phyloP scores from a whole-genome alignment of 2,113 vertebrate species.

The Carassius gibelio region DNA sequence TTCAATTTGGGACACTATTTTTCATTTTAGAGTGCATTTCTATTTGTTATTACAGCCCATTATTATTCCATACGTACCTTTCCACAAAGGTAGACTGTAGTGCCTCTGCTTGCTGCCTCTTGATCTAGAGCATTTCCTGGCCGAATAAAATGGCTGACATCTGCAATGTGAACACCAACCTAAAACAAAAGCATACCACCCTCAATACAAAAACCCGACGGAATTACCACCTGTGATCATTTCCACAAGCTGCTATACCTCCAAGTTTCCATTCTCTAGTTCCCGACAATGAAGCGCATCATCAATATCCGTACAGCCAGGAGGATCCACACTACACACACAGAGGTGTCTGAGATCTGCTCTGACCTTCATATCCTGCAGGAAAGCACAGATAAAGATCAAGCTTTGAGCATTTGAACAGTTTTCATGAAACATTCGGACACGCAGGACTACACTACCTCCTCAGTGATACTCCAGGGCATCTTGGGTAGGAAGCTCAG shows the following conservation, averaged over 20 bases:
- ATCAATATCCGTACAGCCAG: conserved; percentile 98
- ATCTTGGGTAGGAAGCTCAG: conserved; percentile 93
- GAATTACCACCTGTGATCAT: neutral
- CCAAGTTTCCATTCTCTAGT: conserved; percentile 87
- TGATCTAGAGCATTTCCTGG: conserved; percentile 93
- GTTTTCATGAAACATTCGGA: neutral
- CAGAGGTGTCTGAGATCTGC: conserved; percentile 85
- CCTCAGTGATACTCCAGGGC: conserved; percentile 89
- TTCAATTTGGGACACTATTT: neutral
- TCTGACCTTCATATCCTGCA: conserved; percentile 85
- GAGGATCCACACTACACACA: conserved; percentile 96
- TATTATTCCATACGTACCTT: conserved; percentile 71
- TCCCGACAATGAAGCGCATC: conserved; percentile 91
- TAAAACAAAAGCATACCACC: conserved; percentile 55
- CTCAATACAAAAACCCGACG: neutral
- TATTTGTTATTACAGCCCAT: neutral
- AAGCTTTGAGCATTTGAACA: neutral
- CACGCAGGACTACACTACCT: conserved; percentile 72
- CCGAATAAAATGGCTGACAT: conserved; percentile 96
- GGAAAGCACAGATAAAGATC: neutral
- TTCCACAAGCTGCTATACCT: conserved; percentile 69
- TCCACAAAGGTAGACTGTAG: conserved; percentile 96
- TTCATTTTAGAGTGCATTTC: neutral
- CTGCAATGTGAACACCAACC: conserved; percentile 97
- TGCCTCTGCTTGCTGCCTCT: conserved; percentile 91